Conservation (phyloP, 2,888 invertebrate species). For the Drosophila meridiana region DNA sequence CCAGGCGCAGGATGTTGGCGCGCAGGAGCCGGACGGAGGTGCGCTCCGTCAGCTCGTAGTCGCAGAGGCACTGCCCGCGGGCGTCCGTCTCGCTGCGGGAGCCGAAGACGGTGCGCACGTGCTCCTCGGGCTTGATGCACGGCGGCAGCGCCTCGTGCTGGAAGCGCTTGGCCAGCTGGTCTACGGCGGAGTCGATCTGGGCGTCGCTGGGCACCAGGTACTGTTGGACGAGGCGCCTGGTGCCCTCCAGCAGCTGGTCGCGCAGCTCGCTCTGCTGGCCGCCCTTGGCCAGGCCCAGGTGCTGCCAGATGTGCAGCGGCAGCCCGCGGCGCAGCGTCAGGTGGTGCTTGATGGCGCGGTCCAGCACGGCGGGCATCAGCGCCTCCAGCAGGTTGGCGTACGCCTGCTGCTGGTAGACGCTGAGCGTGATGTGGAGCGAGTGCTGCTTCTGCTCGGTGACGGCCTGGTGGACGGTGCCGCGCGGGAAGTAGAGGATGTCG, state of each 20-base stretch:
- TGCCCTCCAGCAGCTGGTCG: constrained; percentile 85
- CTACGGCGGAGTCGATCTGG: constrained; percentile 91
- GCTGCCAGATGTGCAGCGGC: constrained; percentile 91
- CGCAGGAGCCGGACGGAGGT: constrained; percentile 87
- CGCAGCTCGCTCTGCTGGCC: constrained; percentile 86
- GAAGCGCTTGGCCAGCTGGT: constrained; percentile 93
- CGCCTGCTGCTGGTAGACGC: constrained; percentile 95
- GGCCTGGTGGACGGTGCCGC: constrained; percentile 95
- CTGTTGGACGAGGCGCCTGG: constrained; percentile 38
- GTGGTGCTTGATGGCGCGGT: constrained; percentile 89
- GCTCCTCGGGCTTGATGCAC: constrained; percentile 88
- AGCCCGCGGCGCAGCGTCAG: constrained; percentile 91
- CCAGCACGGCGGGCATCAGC: constrained; percentile 90
- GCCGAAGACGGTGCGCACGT: constrained; percentile 89
- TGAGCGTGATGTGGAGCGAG: constrained; percentile 97
- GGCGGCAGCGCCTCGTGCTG: constrained; percentile 96
- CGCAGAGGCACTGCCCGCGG: constrained; percentile 85
- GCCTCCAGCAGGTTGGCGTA: constrained; percentile 96
- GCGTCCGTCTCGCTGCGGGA: constrained; percentile 89
- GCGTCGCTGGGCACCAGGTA: constrained; percentile 72
- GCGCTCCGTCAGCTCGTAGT: constrained; percentile 85
- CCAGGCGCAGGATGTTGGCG: constrained; percentile 87
- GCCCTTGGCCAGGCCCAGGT: constrained; percentile 90
- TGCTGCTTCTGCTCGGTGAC: constrained; percentile 91
- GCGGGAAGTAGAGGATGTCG: constrained; percentile 96